Base-by-base conservation (phyloP, 2,113 vertebrate genomes). In the Tyto alba region DNA sequence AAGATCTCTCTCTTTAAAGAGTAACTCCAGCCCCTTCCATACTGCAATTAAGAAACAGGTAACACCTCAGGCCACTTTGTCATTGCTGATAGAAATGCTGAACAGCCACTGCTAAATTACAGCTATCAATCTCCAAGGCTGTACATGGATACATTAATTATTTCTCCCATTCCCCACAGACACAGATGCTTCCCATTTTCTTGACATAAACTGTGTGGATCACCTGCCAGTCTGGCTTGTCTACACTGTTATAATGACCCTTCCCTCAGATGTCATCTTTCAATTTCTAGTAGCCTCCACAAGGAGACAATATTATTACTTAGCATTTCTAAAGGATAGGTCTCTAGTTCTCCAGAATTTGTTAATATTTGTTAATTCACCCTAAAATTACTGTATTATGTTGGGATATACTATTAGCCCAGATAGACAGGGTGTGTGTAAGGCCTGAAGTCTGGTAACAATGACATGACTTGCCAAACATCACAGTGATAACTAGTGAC, bases 81-180 rank as follows among this genome's bases (percentile, higher is more conserved):
- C 96, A 95, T 83, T 81, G 89, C 88, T 85, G 80, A 89, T 87
- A 76, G 91, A 95, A 97, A 83, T 84, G 93, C 95, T 97, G 94
- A 97, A 94, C 93, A 96, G 89, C 85, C 80, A 59, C 63, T 50
- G 41, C 76, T 96, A 97, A 97, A 97, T 97, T 97, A 95, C 96
- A 96, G 93, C 88, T 97, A 96, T 97, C 97, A 91, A 77, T 97
- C 96, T 97, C 88, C 30, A 86, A 73, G 48, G 53, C 87, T 93
- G 73, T 84, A 75, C 56, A 32, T n/a, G 64, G 78, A 85, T 84
- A 93, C 82, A 91, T 94, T 95, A 92, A 91, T 96, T 95, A 93
- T 95, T 96, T 95, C 69, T 96, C 89, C 77, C 66, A 50, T 95
- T 92, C 55, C 88, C 85, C 86, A 85, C 73, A 78, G 56, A 97